A percentile compares a stretch with the other conserved stretches of the same genome.
Conservation (phyloP, 2,888 invertebrate species). For the Plusia festucae region DNA sequence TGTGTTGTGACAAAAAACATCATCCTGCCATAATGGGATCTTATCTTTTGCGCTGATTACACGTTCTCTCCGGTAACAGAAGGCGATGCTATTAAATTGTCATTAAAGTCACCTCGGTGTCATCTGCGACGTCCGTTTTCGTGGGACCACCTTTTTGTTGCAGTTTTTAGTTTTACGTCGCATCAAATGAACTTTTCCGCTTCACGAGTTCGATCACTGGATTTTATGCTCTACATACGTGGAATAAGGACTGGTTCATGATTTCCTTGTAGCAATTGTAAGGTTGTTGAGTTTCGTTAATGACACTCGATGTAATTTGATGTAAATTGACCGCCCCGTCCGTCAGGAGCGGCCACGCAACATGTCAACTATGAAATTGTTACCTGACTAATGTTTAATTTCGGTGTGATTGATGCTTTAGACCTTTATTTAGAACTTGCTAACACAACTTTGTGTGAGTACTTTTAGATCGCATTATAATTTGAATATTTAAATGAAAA, state of each 20-base stretch:
- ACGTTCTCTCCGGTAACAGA: constrained; percentile 80
- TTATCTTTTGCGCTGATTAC: constrained; percentile 86
- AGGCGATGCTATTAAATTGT: constrained; percentile 88
- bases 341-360: constrained; percentile 82
- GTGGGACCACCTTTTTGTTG: constrained; percentile 85
- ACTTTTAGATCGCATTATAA: constrained; percentile 30
- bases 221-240: constrained; percentile 67
- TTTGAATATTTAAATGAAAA: constrained; percentile 27
- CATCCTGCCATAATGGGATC: constrained; percentile 74
- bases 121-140: constrained; percentile 84
- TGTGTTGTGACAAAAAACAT: constrained; percentile 76
- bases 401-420: constrained; percentile 78
- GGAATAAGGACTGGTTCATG: constrained; percentile 60
- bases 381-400: constrained; percentile 78
- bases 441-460: constrained; percentile 22
- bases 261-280: constrained; percentile 56
- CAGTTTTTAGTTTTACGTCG: constrained; percentile 83
- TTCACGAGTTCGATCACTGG: constrained; percentile 47
- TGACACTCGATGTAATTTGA: constrained; percentile 86
- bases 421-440: constrained; percentile 37
- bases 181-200: constrained; percentile 54
- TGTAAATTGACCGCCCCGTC: constrained; percentile 83
- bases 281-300: constrained; percentile 78
- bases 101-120: constrained; percentile 87
- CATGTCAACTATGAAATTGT: constrained; percentile 88